Evolutionary conservation across 2,888 invertebrate genomes (phyloP).

Genomic region (Julus scandinavius): DNA sequence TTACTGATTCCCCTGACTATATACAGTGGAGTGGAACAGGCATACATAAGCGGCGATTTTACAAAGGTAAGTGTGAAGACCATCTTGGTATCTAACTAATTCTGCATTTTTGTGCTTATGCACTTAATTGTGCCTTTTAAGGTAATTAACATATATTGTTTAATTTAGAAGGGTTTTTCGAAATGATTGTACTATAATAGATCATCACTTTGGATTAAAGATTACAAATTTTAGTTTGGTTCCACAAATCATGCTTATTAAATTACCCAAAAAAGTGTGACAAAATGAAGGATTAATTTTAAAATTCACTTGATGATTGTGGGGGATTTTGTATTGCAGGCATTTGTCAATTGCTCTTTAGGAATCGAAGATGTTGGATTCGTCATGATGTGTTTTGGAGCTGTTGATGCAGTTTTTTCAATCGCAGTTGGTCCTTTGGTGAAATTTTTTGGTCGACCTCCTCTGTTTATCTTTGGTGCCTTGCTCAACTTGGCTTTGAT

Average conservation of each 20-base stretch:
- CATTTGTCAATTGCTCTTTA: constrained; percentile 83
- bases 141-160: too few relatives aligned
- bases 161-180: too few relatives aligned
- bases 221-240: too few relatives aligned
- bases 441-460: constrained; percentile 89
- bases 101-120: too few relatives aligned
- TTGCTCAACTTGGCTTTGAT: constrained; percentile 82
- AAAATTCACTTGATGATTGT: neutral
- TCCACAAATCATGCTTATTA: too few relatives aligned
- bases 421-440: constrained; percentile 89
- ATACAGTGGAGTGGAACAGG: constrained; percentile 98
- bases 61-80: constrained; percentile 64
- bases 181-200: too few relatives aligned
- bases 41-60: constrained; percentile 85
- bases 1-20: constrained; percentile 93
- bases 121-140: too few relatives aligned
- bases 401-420: constrained; percentile 91
- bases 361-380: constrained; percentile 93
- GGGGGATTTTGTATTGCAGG: constrained; percentile 69
- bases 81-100: too few relatives aligned
- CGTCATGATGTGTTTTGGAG: constrained; percentile 97
- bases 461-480: constrained; percentile 81
- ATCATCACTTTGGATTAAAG: too few relatives aligned
- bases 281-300: too few relatives aligned
- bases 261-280: too few relatives aligned